Evolutionary conservation across 2,113 vertebrate genomes (phyloP).

Genomic region (Cyanoramphus novaezelandiae): DNA sequence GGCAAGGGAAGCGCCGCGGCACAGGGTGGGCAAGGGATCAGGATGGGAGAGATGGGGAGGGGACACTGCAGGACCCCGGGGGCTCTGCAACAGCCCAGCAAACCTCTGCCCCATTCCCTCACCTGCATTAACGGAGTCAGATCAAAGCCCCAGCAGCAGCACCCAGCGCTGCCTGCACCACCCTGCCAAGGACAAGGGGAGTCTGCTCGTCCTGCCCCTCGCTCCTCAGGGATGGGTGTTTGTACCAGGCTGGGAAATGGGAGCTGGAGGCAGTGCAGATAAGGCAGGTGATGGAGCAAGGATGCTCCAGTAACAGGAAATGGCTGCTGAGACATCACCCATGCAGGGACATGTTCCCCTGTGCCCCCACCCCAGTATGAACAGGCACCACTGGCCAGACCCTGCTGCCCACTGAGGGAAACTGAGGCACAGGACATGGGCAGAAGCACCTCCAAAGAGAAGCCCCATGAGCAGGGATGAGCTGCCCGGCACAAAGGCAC

Average conservation of each 20-base stretch:
- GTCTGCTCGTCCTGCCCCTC: neutral
- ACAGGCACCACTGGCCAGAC: accelerated
- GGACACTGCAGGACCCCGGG: neutral
- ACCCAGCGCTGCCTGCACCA: neutral
- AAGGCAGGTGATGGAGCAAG: accelerated
- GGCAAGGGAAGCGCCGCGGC: neutral
- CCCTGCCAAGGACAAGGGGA: neutral
- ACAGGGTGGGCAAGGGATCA: neutral
- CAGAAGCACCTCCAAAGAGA: neutral
- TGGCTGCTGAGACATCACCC: neutral
- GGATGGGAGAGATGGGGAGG: neutral
- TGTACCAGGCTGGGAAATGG: accelerated
- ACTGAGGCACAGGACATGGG: neutral
- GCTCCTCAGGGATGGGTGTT: accelerated
- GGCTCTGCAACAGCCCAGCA: neutral
- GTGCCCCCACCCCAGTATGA: accelerated
- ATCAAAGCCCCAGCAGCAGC: neutral
- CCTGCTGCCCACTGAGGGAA: neutral
- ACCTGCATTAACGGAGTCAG: accelerated
- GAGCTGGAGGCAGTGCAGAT: neutral
- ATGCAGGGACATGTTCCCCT: accelerated
- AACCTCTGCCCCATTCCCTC: accelerated
- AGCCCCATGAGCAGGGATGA: neutral
- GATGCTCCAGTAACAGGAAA: accelerated
- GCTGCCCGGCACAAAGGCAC: neutral